Base-by-base conservation (phyloP, 2,888 invertebrate genomes). In the Zeuzera pyrina region DNA sequence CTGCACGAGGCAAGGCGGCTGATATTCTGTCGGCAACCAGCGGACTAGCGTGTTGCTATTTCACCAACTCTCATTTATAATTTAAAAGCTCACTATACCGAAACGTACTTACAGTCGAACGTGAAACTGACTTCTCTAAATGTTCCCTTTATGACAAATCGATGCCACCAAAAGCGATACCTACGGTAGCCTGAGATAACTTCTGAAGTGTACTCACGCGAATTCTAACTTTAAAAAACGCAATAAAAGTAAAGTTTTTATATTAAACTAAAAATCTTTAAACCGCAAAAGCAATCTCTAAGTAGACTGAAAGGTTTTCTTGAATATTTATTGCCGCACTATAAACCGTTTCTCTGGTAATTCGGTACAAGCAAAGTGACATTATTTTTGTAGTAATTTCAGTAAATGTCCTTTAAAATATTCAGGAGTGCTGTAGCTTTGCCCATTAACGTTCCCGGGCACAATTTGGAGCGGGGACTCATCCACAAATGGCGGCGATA, bases 381-480 rank as follows among this genome's bases (percentile, higher is more conserved):
- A 78, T 79, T 79, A 83, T 81, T 83, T 81, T 81, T 81, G 77
- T 76, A 78, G 81, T 81, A 76, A 81, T 81, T 83, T 83, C 72
- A 48, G 68, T 67, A 70, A 81, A 81, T 81, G 81, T 79, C 76
- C 77, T 78, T 81, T 81, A 78, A 81, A 81, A 81, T 83, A 81
- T 83, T 79, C 78, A 78, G 73, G n/a, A 78, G 71, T 63, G 68
- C 68, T 72, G 70, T 77, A 72, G 79, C 76, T 57, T 64, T 59
- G 69, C 61, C 77, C 81, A 79, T 81, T 81, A 81, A 77, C 73
- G 73, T 74, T 13, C 71, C 69, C 68, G 63, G 58, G 73, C 69
- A 76, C 77, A 72, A 78, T 83, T 83, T 66, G 48, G 65, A 61
- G 65, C 70, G 58, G 65, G 72, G 69, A 60, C 66, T 65, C 65